Base-by-base conservation (phyloP, 23 tunicate species). In the Pegea sp. region DNA sequence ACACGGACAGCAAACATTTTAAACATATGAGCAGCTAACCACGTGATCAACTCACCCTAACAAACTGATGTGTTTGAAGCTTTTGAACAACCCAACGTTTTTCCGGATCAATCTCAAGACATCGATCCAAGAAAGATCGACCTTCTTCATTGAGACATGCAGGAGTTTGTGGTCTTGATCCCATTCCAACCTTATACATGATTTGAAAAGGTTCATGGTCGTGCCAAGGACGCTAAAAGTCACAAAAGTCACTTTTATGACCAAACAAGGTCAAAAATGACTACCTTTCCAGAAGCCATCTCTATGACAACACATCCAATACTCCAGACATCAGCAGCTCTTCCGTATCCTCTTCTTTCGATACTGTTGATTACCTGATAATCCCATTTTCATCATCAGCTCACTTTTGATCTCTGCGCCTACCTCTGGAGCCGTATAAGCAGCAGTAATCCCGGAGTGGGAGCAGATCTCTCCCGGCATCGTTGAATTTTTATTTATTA, bases 271-370 rank as follows among this genome's bases (percentile, higher is more conserved):
- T 18, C 38, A 42, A 59, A n/a, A n/a, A n/a, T n/a, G n/a, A n/a
- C 30, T 16, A 74, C 71, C 69, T 84, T 84, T 42, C 95, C 95
- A 52, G 84, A 49, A 2, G 84, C 66, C 95, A 84, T 84, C 49
- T 84, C 95, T 32, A 84, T 84, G 1, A 84, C 95, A 28, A 84
- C 95, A 63, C 95, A 84, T 5, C 95, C 95, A n/a, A 84, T 20
- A 42, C 95, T 84, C 95, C 95, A 84, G 0, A 84, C 64, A 63
- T 84, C 95, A 22, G 95, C 76, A 0, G 76, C 71, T 3, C 95
- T 57, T 16, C 95, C 95, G 51, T 84, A 84, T 1, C 95, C 95
- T n/a, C 53, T 59, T 21, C 59, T 42, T 34, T 61, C 72, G 8
- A 49, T 60, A 51, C 54, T 62, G 58, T 84, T 84, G 7, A 84